Base-by-base conservation (phyloP, 64 coral and sea anemone species). In the Anthopleura sola region DNA sequence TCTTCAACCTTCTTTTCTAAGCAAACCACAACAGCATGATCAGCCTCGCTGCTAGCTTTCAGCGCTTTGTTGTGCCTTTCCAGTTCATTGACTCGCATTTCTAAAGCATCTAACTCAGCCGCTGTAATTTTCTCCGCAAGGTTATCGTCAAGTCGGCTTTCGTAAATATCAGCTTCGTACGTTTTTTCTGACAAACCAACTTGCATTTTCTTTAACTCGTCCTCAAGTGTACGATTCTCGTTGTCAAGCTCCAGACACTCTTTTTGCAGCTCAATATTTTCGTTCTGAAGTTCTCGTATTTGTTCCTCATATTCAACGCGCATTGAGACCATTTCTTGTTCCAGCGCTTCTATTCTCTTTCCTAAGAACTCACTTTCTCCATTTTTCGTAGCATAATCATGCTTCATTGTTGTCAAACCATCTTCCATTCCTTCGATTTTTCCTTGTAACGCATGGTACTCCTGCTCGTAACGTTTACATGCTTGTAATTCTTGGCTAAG, bases 351-450 rank as follows among this genome's bases (percentile, higher is more conserved):
- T 11, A 97, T 92, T 87, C 88, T 92, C 32, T 92, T 89, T 8
- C 90, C 83, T 5, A 97, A 62, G 71, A 92, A 97, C 49, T 92
- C 90, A 19, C 94, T 97, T 44, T 97, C 94, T 54, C 94, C 94
- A 32, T 86, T 97, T 49, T 97, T 97, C 34, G 86, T 92, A 23
- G 91, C 90, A 83, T 97, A 97, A n/a, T 89, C 87, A 21, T 92
- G 91, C 57, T 89, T 92, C 66, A 97, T 97, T 51, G 90, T 79
- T 24, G 91, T 75, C 28, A 97, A 78, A 29, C 84, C 90, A 23
- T 97, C 87, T 82, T 89, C 90, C 6, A 92, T 77, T 54, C 75
- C 88, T 32, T 97, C 88, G 34, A 93, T 93, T 51, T 81, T 93
- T 7, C 80, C 66, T 34, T 86, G 84, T 16, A 97, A 46, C 12